Conservation (phyloP, 2,888 invertebrate genomes). For the Eustalomyia histrio region DNA sequence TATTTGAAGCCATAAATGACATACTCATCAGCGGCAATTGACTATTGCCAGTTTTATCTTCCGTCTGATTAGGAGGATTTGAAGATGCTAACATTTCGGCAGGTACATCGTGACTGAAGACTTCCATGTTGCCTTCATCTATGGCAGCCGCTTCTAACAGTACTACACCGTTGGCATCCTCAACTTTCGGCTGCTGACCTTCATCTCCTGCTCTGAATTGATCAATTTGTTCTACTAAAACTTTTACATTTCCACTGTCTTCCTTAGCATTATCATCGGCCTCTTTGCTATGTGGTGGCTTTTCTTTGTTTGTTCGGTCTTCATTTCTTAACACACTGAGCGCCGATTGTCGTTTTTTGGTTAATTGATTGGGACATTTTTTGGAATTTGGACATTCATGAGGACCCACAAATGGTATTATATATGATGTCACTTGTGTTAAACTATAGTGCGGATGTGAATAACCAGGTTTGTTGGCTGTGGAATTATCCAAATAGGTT, state of each 20-base stretch:
- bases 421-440: slow-evolving; percentile 78
- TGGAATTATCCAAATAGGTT: slow-evolving; percentile 66
- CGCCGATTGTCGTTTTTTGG: slow-evolving; percentile 40
- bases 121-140: slow-evolving; percentile 67
- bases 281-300: slow-evolving; percentile 21
- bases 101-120: slow-evolving; percentile 75
- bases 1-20: slow-evolving; percentile 78
- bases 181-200: slow-evolving; percentile 43
- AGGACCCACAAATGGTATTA: slow-evolving; percentile 79
- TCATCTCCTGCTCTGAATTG: slow-evolving; percentile 38
- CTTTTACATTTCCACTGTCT: slow-evolving; percentile 42
- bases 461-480: slow-evolving; percentile 69
- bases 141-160: slow-evolving; percentile 26
- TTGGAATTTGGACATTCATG: slow-evolving; percentile 79
- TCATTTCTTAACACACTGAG: slow-evolving; percentile 32
- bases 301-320: slow-evolving; percentile 40
- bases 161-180: slow-evolving; percentile 46
- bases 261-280: slow-evolving; percentile 26
- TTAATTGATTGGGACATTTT: slow-evolving; percentile 77
- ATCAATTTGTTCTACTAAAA: slow-evolving; percentile 38
- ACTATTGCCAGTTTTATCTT: slow-evolving; percentile 72
- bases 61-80: slow-evolving; percentile 59
- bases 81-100: slow-evolving; percentile 72
- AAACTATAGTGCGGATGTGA: slow-evolving; percentile 74
- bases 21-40: slow-evolving; percentile 72